phyloP scores from a whole-genome alignment of 2,888 invertebrate genomes.

The Sesia apiformis region DNA sequence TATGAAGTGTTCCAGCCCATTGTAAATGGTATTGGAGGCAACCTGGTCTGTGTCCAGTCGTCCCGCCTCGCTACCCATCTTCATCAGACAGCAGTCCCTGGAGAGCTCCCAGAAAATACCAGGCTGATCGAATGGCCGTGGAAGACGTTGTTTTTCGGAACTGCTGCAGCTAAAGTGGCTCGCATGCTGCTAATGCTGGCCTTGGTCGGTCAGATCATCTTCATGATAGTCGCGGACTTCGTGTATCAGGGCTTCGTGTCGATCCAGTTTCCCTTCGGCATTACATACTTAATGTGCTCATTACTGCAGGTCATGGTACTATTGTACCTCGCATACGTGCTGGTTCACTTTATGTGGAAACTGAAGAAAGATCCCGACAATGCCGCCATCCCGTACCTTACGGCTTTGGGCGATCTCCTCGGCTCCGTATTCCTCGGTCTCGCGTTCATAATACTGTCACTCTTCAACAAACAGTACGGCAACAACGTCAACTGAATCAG shows the following conservation, averaged over 20 bases:
- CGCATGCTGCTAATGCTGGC: conserved; percentile 88
- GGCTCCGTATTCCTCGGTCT: conserved; percentile 86
- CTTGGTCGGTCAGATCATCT: conserved; percentile 88
- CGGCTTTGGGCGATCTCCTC: conserved; percentile 92
- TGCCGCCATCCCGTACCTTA: conserved; percentile 94
- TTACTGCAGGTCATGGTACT: conserved; percentile 87
- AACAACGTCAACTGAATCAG: conserved; percentile 33
- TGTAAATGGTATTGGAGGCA: conserved; percentile 94
- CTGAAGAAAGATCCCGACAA: conserved; percentile 94
- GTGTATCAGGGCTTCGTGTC: conserved; percentile 78
- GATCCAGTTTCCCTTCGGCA: conserved; percentile 83
- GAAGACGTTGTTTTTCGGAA: conserved; percentile 85
- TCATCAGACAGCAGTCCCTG: conserved; percentile 88
- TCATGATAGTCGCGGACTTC: conserved; percentile 86
- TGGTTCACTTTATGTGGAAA: conserved; percentile 93
- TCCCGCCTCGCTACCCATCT: conserved; percentile 90
- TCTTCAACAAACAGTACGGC: conserved; percentile 66
- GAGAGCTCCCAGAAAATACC: conserved; percentile 83
- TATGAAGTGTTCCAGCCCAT: conserved; percentile 92
- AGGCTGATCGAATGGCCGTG: conserved; percentile 85
- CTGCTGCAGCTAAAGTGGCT: conserved; percentile 87
- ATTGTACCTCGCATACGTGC: conserved; percentile 87
- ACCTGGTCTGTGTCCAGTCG: conserved; percentile 92
- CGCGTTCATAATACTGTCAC: conserved; percentile 79
- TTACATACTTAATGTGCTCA: conserved; percentile 86